Percentiles rank a stretch among this genome's conserved stretches.
Conservation (phyloP, 1,140 invertebrate genomes). For the Dendroctonus ponderosae region DNA sequence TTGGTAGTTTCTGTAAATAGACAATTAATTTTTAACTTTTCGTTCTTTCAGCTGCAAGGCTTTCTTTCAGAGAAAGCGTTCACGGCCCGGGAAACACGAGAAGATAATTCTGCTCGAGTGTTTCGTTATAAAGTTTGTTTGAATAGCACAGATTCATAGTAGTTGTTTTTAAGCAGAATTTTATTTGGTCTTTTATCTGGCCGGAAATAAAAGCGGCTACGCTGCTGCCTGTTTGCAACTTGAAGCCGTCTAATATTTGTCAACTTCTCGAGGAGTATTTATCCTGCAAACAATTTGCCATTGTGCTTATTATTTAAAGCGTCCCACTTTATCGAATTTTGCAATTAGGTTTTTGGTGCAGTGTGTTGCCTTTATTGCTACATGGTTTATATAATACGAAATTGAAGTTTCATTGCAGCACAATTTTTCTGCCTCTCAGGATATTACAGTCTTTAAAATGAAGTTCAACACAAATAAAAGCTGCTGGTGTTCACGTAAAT, state of each 20-base stretch:
- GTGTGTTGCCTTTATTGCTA: too few relatives aligned
- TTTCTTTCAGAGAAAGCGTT: constrained; percentile 19
- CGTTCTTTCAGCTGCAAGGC: constrained; percentile 11
- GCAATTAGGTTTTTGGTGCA: too few relatives aligned
- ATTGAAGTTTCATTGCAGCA: too few relatives aligned
- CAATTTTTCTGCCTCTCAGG: too few relatives aligned
- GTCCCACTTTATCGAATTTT: too few relatives aligned
- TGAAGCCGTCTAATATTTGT: constrained; percentile 11
- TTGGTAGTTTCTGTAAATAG: constrained; percentile 25
- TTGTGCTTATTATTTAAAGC: too few relatives aligned
- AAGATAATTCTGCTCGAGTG: constrained; percentile 30
- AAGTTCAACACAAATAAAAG: too few relatives aligned
- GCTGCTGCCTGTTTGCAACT: constrained; percentile 17
- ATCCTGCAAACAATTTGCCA: too few relatives aligned
- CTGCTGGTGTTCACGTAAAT: too few relatives aligned
- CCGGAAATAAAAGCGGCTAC: constrained; percentile 10
- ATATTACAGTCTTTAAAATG: too few relatives aligned
- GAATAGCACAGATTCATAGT: constrained; percentile 27
- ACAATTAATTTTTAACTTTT: constrained; percentile 29
- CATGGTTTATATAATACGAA: too few relatives aligned
- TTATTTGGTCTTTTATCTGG: constrained; percentile 29
- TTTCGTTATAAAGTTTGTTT: constrained; percentile 34
- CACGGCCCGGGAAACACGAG: constrained; percentile 30
- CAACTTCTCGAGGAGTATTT: background rate
- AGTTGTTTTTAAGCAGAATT: constrained; percentile 28